Evolutionary conservation across 2,797 vertebrate species (phyloP).

Genomic region (Menidia menidia): DNA sequence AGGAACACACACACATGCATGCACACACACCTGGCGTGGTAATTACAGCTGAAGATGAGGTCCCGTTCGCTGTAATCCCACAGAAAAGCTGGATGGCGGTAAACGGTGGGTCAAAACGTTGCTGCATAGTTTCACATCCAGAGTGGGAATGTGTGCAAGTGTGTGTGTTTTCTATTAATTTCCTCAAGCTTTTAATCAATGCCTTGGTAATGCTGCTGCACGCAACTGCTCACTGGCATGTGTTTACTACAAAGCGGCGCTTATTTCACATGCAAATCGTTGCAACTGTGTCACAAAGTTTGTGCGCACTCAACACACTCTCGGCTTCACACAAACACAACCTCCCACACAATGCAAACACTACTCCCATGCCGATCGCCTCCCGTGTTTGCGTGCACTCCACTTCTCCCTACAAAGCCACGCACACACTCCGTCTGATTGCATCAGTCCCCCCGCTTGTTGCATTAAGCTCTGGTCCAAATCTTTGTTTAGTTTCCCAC

Average conservation of each 20-base stretch:
- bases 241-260: constrained; percentile 26
- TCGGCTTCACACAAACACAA: constrained; percentile 28
- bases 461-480: constrained; percentile 55
- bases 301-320: constrained; percentile 39
- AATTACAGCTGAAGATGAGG: constrained; percentile 74
- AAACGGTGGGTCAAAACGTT: constrained; percentile 61
- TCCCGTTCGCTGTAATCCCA: constrained; percentile 55
- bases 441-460: constrained; percentile 47
- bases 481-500: constrained; percentile 66
- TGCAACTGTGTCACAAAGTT: constrained; percentile 31
- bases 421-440: constrained; percentile 46
- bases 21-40: constrained; percentile 54
- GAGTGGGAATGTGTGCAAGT: constrained; percentile 16
- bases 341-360: constrained; percentile 43
- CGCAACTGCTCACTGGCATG: constrained; percentile 31
- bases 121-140: constrained; percentile 37
- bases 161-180: constrained; percentile 10
- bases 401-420: constrained; percentile 43
- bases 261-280: constrained; percentile 50
- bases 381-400: constrained; percentile 49
- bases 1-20: constrained; percentile 59
- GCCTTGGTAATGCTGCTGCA: constrained; percentile 52
- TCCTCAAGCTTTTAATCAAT: constrained; percentile 51
- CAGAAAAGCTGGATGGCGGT: constrained; percentile 59
- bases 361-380: constrained; percentile 36